A percentile compares a stretch with the other conserved stretches of the same genome.
Evolutionary conservation across 35 echinoderm and acorn worm genomes (phyloP).

Genomic region (Amphiura filiformis): DNA sequence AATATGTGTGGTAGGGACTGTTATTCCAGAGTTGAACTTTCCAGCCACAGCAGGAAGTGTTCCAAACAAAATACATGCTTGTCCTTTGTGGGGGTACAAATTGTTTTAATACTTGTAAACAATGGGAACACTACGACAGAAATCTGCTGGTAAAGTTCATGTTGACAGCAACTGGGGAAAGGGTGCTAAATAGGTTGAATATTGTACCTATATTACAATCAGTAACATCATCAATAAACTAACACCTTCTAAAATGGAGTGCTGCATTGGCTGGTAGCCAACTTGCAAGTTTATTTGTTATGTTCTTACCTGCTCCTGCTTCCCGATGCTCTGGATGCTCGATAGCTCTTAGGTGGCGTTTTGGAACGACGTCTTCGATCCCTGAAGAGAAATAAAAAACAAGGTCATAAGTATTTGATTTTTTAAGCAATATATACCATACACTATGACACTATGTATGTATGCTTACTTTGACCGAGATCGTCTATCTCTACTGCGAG

Average conservation of each 20-base stretch:
- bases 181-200: too few species aligned
- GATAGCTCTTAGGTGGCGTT: constrained; percentile 71
- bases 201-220: not conserved
- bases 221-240: not conserved
- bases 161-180: not conserved
- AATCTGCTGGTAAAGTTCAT: not conserved
- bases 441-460: not conserved
- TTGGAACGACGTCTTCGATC: constrained; percentile 53
- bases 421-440: not conserved
- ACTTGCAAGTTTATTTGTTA: too few species aligned
- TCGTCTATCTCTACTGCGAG: constrained; percentile 66
- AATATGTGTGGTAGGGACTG: too few species aligned
- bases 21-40: too few species aligned
- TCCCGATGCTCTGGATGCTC: constrained; percentile 38
- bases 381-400: constrained; percentile 30
- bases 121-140: not conserved
- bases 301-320: constrained; percentile 78
- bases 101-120: too few species aligned
- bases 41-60: too few species aligned
- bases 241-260: too few species aligned
- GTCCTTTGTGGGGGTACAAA: too few species aligned
- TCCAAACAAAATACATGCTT: too few species aligned
- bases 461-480: constrained; percentile 58
- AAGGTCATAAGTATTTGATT: not conserved
- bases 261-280: too few species aligned